Conservation (phyloP, 1,140 invertebrate species). For the Trichonephila clavipes region DNA sequence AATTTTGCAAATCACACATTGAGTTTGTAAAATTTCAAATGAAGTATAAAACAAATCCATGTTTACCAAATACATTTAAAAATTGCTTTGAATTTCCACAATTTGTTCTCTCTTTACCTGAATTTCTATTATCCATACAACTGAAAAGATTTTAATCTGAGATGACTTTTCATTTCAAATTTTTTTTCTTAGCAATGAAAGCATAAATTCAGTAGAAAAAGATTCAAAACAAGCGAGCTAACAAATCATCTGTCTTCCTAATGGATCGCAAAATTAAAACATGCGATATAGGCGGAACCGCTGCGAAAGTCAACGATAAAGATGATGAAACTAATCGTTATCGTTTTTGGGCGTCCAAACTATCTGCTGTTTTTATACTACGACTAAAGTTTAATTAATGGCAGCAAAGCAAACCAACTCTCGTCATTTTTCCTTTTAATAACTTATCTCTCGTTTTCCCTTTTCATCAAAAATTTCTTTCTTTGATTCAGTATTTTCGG, state of each 20-base stretch:
- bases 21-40: not conserved
- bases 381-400: conserved; percentile 69
- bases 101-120: not conserved
- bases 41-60: no score
- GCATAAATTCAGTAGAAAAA: conserved; percentile 1
- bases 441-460: conserved; percentile 57
- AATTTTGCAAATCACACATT: not conserved
- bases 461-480: not conserved
- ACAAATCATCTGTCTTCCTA: conserved; percentile 62
- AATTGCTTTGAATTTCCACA: not conserved
- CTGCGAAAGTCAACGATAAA: conserved; percentile 60
- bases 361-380: conserved; percentile 26
- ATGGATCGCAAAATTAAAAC: conserved; percentile 73
- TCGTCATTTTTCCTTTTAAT: conserved; percentile 23
- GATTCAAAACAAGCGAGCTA: conserved; percentile 36
- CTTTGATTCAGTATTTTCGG: not conserved
- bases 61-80: no score
- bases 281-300: conserved; percentile 28
- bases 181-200: not conserved
- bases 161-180: not conserved
- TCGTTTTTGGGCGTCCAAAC: conserved; percentile 28
- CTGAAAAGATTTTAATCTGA: conserved; percentile 21
- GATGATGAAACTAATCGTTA: conserved; percentile 68
- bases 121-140: not conserved
- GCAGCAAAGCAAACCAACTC: conserved; percentile 31